Evolutionary conservation across 2,797 vertebrate species (phyloP), one percentile per base, ranked within the genome.

Genomic region (Betta splendens): DNA sequence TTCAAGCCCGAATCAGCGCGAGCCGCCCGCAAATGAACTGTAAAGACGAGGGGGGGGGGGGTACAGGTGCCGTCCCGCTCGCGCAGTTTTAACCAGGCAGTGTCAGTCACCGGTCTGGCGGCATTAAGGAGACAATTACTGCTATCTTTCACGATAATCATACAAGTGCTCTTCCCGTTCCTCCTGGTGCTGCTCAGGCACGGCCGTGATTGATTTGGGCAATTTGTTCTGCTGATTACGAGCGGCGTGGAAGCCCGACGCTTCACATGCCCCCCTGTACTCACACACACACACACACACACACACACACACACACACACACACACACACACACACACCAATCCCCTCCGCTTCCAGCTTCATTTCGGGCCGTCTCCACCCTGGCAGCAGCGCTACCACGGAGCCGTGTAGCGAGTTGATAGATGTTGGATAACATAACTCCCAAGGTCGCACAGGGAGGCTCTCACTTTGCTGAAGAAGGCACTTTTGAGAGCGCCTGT

Each of bases 141-240:
- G 72, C 77, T 89, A 92, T 92, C 92, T 92, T 85, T 90, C 85
- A 86, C 31, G 85, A 92, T 92, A 92, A 93, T 93, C 92, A 91
- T 87, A 88, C 90, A 82, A 91, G 89, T 82, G 82, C 83, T 88
- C 77, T 83, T 82, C 83, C 77, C 72, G 17, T 87, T 75, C 75
- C 79, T 65, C 49, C 75, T 60, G 66, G 51, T 64, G 53, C 75
- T 78, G 78, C 81, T 77, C 78, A 79, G 85, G 81, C 81, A 69
- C 79, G 71, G 78, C 84, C 80, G 56, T 93, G 92, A 93, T 92
- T 92, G 91, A 93, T 93, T 91, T 87, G 88, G 90, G 78, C 90
- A 92, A 93, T 93, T 92, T 92, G 91, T 89, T 91, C 83, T 75
- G 79, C 88, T 92, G 91, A 92, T 92, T 92, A 92, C 81, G 47